Base-by-base conservation (phyloP, 2,797 vertebrate species). In the Salmo trutta region DNA sequence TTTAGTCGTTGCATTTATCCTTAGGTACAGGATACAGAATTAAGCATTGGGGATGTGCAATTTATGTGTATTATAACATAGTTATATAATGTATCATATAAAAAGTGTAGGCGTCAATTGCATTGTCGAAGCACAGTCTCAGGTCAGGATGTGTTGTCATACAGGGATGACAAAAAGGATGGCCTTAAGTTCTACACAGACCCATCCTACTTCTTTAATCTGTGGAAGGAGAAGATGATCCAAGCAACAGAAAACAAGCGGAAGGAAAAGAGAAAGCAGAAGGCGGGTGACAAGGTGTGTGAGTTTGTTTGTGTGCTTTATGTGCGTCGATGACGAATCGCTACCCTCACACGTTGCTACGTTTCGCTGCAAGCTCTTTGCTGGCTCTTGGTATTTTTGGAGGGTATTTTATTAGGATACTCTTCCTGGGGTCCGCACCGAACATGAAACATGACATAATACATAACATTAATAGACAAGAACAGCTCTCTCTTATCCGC, bases 181-280 rank as follows among this genome's bases (percentile, higher is more conserved):
- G 96, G 96, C n/a, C 93, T 98, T 81, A 97, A 97, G 85, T 97
- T 97, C 89, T 98, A 97, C 82, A 97, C 96, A 2, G 97, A 98
- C 89, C 95, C 97, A 64, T 98, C 96, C 0, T 98, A 97, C 87
- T 98, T 98, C 93, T 98, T 98, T 85, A 96, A 93, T 81, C 93
- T 98, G 21, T 98, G 97, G 97, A 98, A 94, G 85, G 97, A 98
- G 88, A 98, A 98, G 88, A 98, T 98, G 97, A 88, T 98, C 74
- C 97, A 97, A 87, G 97, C 97, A 75, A 98, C 97, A 0, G 97
- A 98, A 82, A 96, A 97, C 90, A 98, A 98, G 89, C 93, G 97
- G 80, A 75, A 75, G 33, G 73, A 75, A 36, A 64, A 75, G 31
- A 51, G 56, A 14, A 65, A 31, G n/a, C 59, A 75, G 31, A 75